phyloP scores from a whole-genome alignment of 2,113 vertebrate species.

The Phyllostomus hastatus region DNA sequence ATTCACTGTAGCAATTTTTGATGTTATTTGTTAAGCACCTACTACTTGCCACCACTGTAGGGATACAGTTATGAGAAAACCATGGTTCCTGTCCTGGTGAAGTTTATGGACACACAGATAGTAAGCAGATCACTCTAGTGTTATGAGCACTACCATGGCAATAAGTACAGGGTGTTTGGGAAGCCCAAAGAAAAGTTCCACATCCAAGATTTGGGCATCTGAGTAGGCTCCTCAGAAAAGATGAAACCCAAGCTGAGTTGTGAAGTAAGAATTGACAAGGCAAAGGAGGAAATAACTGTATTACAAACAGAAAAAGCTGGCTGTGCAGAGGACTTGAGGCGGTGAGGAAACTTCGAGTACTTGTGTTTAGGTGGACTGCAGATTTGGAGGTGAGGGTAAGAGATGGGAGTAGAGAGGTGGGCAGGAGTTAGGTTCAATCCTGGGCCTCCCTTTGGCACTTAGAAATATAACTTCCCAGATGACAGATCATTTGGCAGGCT shows the following conservation, averaged over 20 bases:
- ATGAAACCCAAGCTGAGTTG: not conserved
- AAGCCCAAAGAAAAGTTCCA: not conserved
- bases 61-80: not conserved
- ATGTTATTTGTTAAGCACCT: not conserved
- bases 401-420: not conserved
- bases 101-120: slow-evolving; percentile 2
- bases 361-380: not conserved
- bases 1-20: not conserved
- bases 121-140: not conserved
- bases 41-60: not conserved
- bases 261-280: slow-evolving; percentile 11
- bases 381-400: not conserved
- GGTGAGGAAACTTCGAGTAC: not conserved
- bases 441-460: not conserved
- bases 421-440: not conserved
- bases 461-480: not conserved
- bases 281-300: not conserved
- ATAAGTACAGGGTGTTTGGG: not conserved
- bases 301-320: not conserved
- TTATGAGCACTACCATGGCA: not conserved
- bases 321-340: not conserved
- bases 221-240: not conserved
- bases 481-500: not conserved
- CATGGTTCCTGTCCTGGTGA: not conserved
- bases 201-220: not conserved